Evolutionary conservation across 2,797 vertebrate genomes (phyloP), one percentile per base, ranked within the genome.

Genomic region (Gallirallus australis): DNA sequence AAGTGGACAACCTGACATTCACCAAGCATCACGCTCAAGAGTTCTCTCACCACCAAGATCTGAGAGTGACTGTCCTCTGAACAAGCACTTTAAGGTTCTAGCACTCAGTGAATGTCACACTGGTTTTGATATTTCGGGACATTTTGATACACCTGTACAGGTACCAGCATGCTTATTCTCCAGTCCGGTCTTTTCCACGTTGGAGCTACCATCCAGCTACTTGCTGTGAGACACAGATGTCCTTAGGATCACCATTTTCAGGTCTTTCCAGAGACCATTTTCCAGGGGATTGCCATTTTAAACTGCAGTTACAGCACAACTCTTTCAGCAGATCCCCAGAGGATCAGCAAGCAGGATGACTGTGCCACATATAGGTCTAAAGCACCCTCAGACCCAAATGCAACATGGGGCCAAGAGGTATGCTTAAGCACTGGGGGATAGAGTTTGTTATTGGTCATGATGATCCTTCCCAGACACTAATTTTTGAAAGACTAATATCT

Each of bases 151-250:
- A 15, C 13, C 20, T 59, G 30, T 23, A 7, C 45, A 48, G 52
- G 23, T 27, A 76, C 12, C 52, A 59, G 27, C 45, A 59, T 16
- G 8, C 17, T 47, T 60, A 47, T 27, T 75, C 57, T 54, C 27
- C 23, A 45, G 15, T 5, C 6, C 24, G 35, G 37, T 17, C 5
- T 59, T 30, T 59, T 25, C 69, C 57, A 64, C 0, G 1, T 11
- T 50, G 68, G 16, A 56, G 20, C 48, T 48, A 24, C 28, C 42
- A 35, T 50, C 6, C n/a, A 66, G 47, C 35, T 42, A n/a, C 52
- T 40, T 72, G 53, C 33, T 60, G 45, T 14, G 33, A 48, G 17
- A 23, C 21, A 60, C 20, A 48, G 33, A 9, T 27, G 12, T 24
- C 33, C 23, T 8, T 15, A 42, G 27, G 19, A 40, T 42, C 4